Evolutionary conservation across 2,888 invertebrate genomes (phyloP).

Genomic region (Xestia sexstrigata): DNA sequence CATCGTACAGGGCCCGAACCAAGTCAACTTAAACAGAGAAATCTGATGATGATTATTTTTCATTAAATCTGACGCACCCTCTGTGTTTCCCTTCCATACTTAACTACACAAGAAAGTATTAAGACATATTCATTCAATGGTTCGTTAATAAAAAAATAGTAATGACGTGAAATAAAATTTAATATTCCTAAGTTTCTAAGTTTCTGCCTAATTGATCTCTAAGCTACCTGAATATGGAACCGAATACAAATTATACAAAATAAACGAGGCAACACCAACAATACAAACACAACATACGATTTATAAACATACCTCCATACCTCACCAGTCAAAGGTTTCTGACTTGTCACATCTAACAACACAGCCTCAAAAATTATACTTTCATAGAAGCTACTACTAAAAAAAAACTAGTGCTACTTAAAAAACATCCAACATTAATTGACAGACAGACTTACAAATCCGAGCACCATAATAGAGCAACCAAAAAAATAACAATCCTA

Average conservation of each 20-base stretch:
- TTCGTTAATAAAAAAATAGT: neutral
- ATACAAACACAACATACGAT: slow-evolving; percentile 16
- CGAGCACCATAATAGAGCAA: slow-evolving; percentile 68
- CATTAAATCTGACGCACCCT: neutral
- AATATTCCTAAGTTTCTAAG: neutral
- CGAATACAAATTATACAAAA: neutral
- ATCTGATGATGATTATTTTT: neutral
- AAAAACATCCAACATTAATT: slow-evolving; percentile 62
- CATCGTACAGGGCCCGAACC: neutral
- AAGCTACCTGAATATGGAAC: neutral
- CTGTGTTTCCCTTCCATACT: neutral
- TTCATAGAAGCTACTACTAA: slow-evolving; percentile 66
- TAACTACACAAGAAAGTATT: neutral
- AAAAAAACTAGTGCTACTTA: slow-evolving; percentile 67
- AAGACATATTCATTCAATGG: neutral
- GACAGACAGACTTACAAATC: slow-evolving; percentile 69
- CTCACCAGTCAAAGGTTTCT: slow-evolving; percentile 16
- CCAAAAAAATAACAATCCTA: slow-evolving; percentile 70
- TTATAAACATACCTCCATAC: slow-evolving; percentile 9
- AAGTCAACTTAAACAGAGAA: neutral
- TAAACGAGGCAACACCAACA: neutral
- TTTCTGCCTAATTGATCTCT: neutral
- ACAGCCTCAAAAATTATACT: slow-evolving; percentile 60
- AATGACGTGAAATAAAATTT: neutral
- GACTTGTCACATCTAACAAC: slow-evolving; percentile 48